Percentiles rank a stretch among this genome's conserved stretches.
phyloP scores from a whole-genome alignment of 2,797 vertebrate species.

The Anguilla pacifica region DNA sequence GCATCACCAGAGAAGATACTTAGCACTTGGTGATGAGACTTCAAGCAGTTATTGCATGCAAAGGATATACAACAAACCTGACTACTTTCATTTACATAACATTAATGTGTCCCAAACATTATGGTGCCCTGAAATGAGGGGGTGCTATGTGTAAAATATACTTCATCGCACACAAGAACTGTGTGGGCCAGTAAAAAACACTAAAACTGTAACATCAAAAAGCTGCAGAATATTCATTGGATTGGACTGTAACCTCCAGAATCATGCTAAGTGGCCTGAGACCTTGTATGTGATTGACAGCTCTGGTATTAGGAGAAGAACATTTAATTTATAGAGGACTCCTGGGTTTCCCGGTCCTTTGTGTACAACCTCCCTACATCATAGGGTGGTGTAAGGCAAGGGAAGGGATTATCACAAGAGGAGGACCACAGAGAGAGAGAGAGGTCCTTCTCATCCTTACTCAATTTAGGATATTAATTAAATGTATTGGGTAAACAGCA shows the following conservation, averaged over 20 bases:
- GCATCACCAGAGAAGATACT: too few species aligned
- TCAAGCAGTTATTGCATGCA: too few species aligned
- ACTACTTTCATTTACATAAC: too few species aligned
- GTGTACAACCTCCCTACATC: conserved; percentile 77
- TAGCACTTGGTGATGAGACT: too few species aligned
- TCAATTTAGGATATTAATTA: conserved; percentile 88
- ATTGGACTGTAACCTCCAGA: conserved; percentile 14
- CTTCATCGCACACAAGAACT: background rate
- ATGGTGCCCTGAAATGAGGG: too few species aligned
- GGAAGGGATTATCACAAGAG: conserved; percentile 15
- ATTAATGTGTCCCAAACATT: too few species aligned
- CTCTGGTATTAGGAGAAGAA: conserved; percentile 64
- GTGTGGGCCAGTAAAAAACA: background rate
- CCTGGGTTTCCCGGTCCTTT: conserved; percentile 66
- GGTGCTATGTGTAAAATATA: background rate
- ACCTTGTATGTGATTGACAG: conserved; percentile 60
- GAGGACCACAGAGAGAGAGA: conserved; percentile 30
- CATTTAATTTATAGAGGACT: conserved; percentile 73
- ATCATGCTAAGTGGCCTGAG: conserved; percentile 36
- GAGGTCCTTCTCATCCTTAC: conserved; percentile 58
- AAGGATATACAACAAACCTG: too few species aligned
- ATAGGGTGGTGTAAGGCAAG: conserved; percentile 44
- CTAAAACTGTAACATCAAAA: background rate
- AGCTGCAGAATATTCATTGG: background rate
- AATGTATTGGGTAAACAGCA: conserved; percentile 92